Base-by-base conservation (phyloP, 2,888 invertebrate species). In the Trissolcus brochymenae region DNA sequence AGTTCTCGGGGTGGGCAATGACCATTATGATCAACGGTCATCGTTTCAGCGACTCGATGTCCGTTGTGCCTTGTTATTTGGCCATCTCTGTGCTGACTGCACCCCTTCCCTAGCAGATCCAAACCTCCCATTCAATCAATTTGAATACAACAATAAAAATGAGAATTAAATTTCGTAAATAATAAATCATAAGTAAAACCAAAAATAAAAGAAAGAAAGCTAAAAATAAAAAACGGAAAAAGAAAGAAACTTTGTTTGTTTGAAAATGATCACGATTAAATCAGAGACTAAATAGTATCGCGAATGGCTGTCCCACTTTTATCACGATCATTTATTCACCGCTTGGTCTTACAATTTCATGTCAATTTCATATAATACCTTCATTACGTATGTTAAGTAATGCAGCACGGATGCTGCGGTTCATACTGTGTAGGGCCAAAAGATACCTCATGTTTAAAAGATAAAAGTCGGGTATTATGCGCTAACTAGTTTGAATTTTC, bases 21-120 rank as follows among this genome's bases (percentile, higher is more conserved):
- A 82, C 86, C 87, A 80, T 88, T 88, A 86, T 85, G 87, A 74
- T 86, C 86, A 83, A 84, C 84, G 78, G 82, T 83, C 83, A 83
- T 86, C 80, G 84, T 82, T 76, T 82, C 83, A 60, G 80, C 82
- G 66, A 79, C 80, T 81, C 84, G 84, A 57, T 86, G 87, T 79
- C 87, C 87, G 80, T 87, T 87, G 81, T 83, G 84, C 67, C 84
- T 79, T 85, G 71, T 83, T 85, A 83, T 82, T 84, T 71, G 84
- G 81, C 73, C 83, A 81, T 84, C 85, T 79, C 83, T 85, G 77
- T 80, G 82, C 79, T 82, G 86, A 76, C 83, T 84, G 86, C 84
- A 87, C 81, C 86, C 87, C 85, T 88, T 89, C 84, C 88, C 88
- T 89, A 86, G 86, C 87, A 86, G 85, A 88, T 87, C 85, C 85